Base-by-base conservation (phyloP, 2,888 invertebrate species). In the Euzophera pinguis region DNA sequence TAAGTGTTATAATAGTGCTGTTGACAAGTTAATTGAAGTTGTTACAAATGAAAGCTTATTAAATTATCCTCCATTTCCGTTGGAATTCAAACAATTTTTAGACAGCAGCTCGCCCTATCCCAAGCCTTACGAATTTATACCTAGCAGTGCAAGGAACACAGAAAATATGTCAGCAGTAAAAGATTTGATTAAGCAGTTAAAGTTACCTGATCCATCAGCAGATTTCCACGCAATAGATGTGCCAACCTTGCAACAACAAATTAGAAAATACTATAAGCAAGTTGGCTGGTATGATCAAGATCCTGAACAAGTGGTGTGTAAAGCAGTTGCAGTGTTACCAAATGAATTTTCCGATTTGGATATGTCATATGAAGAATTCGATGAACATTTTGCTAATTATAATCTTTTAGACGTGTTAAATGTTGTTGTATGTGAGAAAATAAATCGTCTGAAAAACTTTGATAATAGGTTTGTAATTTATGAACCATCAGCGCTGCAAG, bases 41-140 rank as follows among this genome's bases (percentile, higher is more conserved):
- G 80, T 93, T 32, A 88, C 93, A 29, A 91, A 94, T 71, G 87
- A 91, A 59, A 90, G 92, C 59, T 79, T 92, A 37, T 86, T 90
- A 7, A 91, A 92, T 58, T 92, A 93, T 60, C 90, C 93, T 0
- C 85, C 91, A 63, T 94, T 95, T 75, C 93, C 95, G 0, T 75
- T 91, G 14, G 94, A 94, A 67, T 92, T 96, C 54, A 90, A 89
- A 53, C 70, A 80, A 37, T 93, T 91, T 78, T 75, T 93, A 51
- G 81, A 91, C 58, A 64, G 72, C 47, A 66, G 81, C 12, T 82
- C 89, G 1, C 86, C 90, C 41, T 91, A 91, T 63, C 94, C 95
- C 0, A 92, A 93, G 59, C 91, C 91, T 32, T 92, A 93, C 63
- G 94, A 94, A 72, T 93, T 94, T 73, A 94, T 95, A 60, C 91